These are phyloP conservation scores for Gymnopithys bicolor DNA, from an alignment of 2,797 vertebrate species.

Conservation along the genomic window DNA sequence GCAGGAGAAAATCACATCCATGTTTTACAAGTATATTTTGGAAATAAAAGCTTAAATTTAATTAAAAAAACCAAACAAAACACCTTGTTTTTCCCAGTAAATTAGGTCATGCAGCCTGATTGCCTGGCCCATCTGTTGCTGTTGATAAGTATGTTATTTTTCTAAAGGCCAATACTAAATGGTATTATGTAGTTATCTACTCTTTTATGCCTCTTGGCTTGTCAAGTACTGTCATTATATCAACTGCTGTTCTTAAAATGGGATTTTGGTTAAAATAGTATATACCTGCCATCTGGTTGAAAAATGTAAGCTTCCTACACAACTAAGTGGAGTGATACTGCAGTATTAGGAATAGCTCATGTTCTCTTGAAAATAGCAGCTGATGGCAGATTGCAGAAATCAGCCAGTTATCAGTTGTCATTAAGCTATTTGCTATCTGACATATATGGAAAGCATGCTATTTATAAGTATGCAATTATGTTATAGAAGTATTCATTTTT, in stretches of 20 bases:
- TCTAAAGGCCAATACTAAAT: slow-evolving; percentile 47
- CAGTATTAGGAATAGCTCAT: slow-evolving; percentile 53
- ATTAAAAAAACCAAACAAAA: background rate
- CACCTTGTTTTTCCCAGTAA: background rate
- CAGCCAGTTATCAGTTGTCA: slow-evolving; percentile 71
- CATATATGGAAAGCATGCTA: slow-evolving; percentile 43
- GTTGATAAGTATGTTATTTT: slow-evolving; percentile 21
- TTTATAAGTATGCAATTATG: slow-evolving; percentile 41
- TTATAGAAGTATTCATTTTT: background rate
- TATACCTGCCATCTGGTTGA: slow-evolving; percentile 70
- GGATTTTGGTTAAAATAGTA: slow-evolving; percentile 64
- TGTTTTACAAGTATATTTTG: slow-evolving; percentile 12
- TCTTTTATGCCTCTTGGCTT: slow-evolving; percentile 33
- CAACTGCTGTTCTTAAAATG: slow-evolving; percentile 50
- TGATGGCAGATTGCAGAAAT: slow-evolving; percentile 75
- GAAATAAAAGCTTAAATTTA: slow-evolving; percentile 37
- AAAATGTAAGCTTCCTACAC: slow-evolving; percentile 69
- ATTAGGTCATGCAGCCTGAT: slow-evolving; percentile 40
- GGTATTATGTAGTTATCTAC: slow-evolving; percentile 27
- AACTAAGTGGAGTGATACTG: slow-evolving; percentile 48
- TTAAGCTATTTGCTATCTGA: slow-evolving; percentile 52
- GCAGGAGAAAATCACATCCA: background rate
- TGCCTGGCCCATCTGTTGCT: slow-evolving; percentile 50
- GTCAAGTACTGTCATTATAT: slow-evolving; percentile 48
- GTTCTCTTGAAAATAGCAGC: slow-evolving; percentile 73